Evolutionary conservation across 2,113 vertebrate genomes (phyloP).

Genomic region (Callipepla californica): DNA sequence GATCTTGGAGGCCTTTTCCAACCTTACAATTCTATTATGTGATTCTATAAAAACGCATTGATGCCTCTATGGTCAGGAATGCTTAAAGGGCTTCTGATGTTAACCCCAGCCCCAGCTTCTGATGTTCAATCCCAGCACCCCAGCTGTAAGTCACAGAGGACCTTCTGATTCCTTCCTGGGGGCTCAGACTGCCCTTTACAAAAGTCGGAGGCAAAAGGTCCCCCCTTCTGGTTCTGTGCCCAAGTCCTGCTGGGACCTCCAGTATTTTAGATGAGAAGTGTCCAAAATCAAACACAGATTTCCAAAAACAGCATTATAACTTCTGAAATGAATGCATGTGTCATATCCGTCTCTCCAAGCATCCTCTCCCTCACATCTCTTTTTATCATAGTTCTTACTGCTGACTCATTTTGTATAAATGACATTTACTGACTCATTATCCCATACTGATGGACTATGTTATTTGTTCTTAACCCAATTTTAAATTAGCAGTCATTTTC

Average conservation of each 20-base stretch:
- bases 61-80: background rate
- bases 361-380: background rate
- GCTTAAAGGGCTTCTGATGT: background rate
- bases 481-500: conserved; percentile 15
- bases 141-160: background rate
- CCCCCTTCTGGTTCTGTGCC: background rate
- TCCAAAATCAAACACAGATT: background rate
- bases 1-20: too few relatives aligned
- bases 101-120: background rate
- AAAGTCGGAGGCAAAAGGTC: background rate
- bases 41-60: too few relatives aligned
- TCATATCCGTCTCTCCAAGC: background rate
- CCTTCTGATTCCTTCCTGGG: background rate
- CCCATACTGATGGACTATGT: background rate
- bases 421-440: background rate
- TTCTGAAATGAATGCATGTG: background rate
- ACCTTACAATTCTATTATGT: too few relatives aligned
- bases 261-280: background rate
- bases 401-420: background rate
- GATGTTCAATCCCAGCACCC: background rate
- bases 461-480: conserved; percentile 36
- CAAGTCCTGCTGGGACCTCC: background rate
- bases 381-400: background rate
- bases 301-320: accelerated
- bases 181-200: background rate